Conservation (phyloP, 1,140 invertebrate species). For the Thaumetopoea pityocampa region DNA sequence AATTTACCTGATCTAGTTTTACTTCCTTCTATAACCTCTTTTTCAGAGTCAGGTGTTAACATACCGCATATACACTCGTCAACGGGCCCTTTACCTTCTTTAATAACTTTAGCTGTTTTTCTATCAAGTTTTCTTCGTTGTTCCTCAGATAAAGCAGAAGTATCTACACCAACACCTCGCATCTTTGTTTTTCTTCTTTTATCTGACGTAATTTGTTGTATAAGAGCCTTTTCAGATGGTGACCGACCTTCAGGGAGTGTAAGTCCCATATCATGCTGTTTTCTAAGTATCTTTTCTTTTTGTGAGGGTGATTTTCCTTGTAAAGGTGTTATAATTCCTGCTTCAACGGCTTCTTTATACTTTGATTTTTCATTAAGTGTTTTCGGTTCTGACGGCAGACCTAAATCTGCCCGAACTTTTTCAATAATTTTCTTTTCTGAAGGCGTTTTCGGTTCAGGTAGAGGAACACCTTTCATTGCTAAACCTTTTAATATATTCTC, state of each 20-base stretch:
- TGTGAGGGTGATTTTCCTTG: constrained; percentile 27
- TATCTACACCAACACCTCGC: constrained; percentile 10
- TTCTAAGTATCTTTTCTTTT: constrained; percentile 34
- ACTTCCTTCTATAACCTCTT: constrained; percentile 18
- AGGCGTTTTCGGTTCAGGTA: constrained; percentile 21
- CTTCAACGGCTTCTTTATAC: constrained; percentile 9
- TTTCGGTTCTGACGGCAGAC: constrained; percentile 25
- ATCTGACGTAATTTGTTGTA: constrained; percentile 14
- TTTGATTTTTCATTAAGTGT: constrained; percentile 6
- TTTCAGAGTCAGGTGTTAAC: constrained; percentile 25
- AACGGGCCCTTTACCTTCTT: constrained; percentile 29
- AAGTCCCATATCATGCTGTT: constrained; percentile 20
- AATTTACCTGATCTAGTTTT: constrained; percentile 22
- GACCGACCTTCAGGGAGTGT: constrained; percentile 30
- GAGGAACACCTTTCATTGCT: constrained; percentile 21
- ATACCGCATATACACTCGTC: constrained; percentile 35
- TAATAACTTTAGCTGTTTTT: constrained; percentile 27
- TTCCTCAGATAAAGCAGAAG: constrained; percentile 21
- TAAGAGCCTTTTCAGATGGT: constrained; percentile 29
- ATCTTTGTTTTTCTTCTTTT: constrained; percentile 17
- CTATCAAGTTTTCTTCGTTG: constrained; percentile 25
- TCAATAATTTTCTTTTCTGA: constrained; percentile 27
- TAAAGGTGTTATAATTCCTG: constrained; percentile 20
- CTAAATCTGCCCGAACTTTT: constrained; percentile 25
- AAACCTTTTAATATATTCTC: constrained; percentile 26